These are phyloP conservation scores for Tiliacea aurago DNA, from an alignment of 2,888 invertebrate genomes.

Conservation along the genomic window DNA sequence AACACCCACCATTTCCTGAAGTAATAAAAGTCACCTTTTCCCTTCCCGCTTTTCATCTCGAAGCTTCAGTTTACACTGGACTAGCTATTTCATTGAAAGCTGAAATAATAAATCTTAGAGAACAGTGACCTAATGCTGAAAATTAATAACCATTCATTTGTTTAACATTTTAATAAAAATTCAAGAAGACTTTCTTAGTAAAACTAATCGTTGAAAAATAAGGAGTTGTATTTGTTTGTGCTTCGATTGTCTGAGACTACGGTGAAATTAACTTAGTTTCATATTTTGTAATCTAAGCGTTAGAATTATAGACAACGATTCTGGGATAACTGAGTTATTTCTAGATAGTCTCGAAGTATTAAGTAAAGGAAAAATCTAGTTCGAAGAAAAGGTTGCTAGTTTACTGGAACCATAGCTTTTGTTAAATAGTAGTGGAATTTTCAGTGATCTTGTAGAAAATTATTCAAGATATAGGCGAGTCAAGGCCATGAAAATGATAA, in stretches of 20 bases:
- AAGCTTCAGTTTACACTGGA: background rate
- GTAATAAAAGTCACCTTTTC: conserved; percentile 5
- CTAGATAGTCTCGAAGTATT: background rate
- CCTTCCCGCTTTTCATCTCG: background rate
- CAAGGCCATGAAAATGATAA: background rate
- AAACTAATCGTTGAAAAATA: conserved; percentile 6
- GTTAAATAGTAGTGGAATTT: background rate
- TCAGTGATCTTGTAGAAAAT: background rate
- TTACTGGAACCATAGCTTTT: background rate
- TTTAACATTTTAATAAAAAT: conserved; percentile 55
- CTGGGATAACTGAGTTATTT: background rate
- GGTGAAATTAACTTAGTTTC: conserved; percentile 5
- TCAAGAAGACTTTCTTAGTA: conserved; percentile 10
- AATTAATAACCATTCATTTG: conserved; percentile 55
- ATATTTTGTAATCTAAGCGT: background rate
- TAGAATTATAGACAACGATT: background rate
- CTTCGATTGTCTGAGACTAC: background rate
- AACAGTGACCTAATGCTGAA: conserved; percentile 19
- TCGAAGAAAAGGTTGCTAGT: background rate
- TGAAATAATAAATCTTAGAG: conserved; percentile 15
- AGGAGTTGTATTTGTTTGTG: background rate
- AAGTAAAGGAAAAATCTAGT: background rate
- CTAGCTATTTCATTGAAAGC: conserved; percentile 4
- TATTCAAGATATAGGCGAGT: background rate
- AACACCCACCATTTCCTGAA: conserved; percentile 6